These are phyloP conservation scores for Champsocephalus gunnari DNA, from an alignment of 2,797 vertebrate genomes.

Conservation along the genomic window DNA sequence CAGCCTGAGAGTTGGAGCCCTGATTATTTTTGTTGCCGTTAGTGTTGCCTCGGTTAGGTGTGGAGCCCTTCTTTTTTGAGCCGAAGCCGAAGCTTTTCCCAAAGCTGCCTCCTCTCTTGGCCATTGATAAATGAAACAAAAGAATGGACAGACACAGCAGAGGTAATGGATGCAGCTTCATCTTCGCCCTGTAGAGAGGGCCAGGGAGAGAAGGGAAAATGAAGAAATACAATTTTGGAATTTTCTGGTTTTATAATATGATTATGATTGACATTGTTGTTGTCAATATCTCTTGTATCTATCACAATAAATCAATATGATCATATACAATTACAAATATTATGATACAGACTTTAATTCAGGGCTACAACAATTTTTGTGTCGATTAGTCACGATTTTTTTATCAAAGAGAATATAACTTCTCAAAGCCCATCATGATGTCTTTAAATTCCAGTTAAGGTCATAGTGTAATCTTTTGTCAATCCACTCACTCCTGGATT, in stretches of 20 bases:
- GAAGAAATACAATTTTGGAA: neutral
- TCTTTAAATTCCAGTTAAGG: neutral
- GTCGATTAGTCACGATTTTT: neutral
- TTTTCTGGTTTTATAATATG: neutral
- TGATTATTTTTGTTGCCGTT: slow-evolving; percentile 40
- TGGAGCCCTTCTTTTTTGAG: slow-evolving; percentile 10
- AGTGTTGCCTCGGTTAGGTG: slow-evolving; percentile 10
- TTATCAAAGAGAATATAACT: neutral
- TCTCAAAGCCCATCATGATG: neutral
- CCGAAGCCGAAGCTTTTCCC: slow-evolving; percentile 37
- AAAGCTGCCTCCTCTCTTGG: slow-evolving; percentile 46
- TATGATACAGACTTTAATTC: neutral
- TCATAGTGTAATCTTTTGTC: neutral
- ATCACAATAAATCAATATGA: neutral
- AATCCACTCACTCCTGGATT: neutral
- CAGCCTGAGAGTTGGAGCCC: slow-evolving; percentile 49
- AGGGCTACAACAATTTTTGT: neutral
- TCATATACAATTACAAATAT: neutral
- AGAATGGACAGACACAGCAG: slow-evolving; percentile 51
- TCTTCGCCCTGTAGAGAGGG: slow-evolving; percentile 45
- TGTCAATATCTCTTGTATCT: neutral
- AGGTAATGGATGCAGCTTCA: slow-evolving; percentile 42
- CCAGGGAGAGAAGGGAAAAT: neutral
- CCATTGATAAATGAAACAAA: slow-evolving; percentile 45
- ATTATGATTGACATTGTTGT: neutral